phyloP scores from a whole-genome alignment of 1,140 invertebrate species.

The Tetramorium parvispinum region DNA sequence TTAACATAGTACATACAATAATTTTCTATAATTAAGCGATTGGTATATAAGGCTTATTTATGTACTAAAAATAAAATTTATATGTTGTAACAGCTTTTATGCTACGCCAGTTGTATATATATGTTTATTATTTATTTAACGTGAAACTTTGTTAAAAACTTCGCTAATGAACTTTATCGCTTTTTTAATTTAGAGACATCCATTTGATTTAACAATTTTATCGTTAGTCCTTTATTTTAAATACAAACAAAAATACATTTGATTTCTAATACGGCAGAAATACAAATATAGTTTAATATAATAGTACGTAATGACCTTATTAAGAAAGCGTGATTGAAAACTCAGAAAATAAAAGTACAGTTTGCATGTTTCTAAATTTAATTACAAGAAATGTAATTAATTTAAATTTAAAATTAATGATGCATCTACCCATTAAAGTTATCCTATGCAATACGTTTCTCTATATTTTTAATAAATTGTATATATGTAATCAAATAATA shows the following conservation, averaged over 20 bases:
- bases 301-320: not conserved
- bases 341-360: not conserved
- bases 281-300: not conserved
- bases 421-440: not conserved
- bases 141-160: not conserved
- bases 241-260: not conserved
- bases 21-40: not conserved
- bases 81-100: not conserved
- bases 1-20: not conserved
- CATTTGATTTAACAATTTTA: not conserved
- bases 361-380: not conserved
- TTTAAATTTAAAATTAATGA: not conserved
- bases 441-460: not conserved
- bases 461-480: not conserved
- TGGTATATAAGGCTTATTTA: not conserved
- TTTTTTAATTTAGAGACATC: not conserved
- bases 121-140: not conserved
- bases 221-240: not conserved
- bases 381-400: not conserved
- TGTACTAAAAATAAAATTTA: not conserved
- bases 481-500: not conserved
- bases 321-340: not conserved
- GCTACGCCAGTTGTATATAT: not conserved
- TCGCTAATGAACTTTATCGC: not conserved
- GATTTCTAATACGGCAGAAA: not conserved